These are phyloP conservation scores for Callocephalon fimbriatum DNA, from an alignment of 2,113 vertebrate species.

Conservation along the genomic window DNA sequence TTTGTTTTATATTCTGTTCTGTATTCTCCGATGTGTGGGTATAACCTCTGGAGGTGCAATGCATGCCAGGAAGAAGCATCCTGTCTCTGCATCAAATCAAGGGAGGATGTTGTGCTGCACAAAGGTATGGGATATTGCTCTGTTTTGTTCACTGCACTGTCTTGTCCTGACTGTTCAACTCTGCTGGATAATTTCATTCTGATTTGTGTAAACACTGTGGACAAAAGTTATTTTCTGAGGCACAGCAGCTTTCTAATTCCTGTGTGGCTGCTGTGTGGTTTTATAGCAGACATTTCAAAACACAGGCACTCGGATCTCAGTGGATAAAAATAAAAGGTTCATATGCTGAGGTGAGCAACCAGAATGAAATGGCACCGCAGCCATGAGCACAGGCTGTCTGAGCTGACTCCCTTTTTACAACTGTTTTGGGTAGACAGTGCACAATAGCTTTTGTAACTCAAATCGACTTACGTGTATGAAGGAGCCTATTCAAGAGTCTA, in stretches of 20 bases:
- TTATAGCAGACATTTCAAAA: background rate
- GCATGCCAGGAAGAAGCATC: background rate
- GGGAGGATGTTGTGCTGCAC: background rate
- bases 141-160: background rate
- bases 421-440: background rate
- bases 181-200: background rate
- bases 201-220: accelerated
- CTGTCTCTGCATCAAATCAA: background rate
- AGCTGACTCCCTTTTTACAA: accelerated
- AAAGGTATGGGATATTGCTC: background rate
- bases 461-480: background rate
- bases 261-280: background rate
- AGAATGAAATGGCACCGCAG: background rate
- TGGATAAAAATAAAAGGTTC: background rate
- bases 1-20: background rate
- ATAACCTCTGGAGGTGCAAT: background rate
- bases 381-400: accelerated
- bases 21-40: background rate
- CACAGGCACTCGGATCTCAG: background rate
- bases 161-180: background rate
- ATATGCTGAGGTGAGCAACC: background rate
- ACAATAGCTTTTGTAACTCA: background rate
- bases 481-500: background rate
- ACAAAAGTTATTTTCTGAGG: background rate
- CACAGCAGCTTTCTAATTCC: background rate